A percentile compares a stretch with the other conserved stretches of the same genome.
Conservation (phyloP, 2,113 vertebrate genomes). For the Oryzias woworae region DNA sequence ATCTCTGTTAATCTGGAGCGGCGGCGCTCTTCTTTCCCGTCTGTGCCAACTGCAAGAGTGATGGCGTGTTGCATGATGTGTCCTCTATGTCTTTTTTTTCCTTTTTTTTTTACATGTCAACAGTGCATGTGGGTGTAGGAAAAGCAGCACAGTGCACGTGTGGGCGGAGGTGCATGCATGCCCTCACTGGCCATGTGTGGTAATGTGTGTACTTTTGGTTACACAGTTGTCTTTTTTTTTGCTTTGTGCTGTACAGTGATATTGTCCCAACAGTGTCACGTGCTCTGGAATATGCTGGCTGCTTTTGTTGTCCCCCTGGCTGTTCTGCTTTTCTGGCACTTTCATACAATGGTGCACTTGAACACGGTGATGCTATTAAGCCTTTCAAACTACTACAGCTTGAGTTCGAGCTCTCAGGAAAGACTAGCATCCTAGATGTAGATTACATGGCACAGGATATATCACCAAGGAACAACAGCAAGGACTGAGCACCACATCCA, state of each 20-base stretch:
- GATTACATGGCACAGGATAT: constrained; percentile 70
- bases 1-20: neutral
- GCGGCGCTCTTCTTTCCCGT: neutral
- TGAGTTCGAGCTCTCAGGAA: constrained; percentile 75
- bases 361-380: constrained; percentile 75
- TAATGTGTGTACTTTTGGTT: constrained; percentile 54
- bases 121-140: constrained; percentile 33
- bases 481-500: constrained; percentile 50
- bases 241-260: constrained; percentile 63
- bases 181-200: constrained; percentile 29
- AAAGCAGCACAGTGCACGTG: constrained; percentile 25
- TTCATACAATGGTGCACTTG: constrained; percentile 82
- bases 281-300: constrained; percentile 82
- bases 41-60: constrained; percentile 10
- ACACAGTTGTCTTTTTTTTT: constrained; percentile 63
- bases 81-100: constrained; percentile 15
- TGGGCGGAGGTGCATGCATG: constrained; percentile 31
- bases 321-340: constrained; percentile 84
- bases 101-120: constrained; percentile 33
- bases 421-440: constrained; percentile 65
- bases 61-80: constrained; percentile 41
- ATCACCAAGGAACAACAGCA: constrained; percentile 45
- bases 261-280: constrained; percentile 76
- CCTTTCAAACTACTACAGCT: constrained; percentile 75
- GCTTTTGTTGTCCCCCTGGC: constrained; percentile 75